Conservation (phyloP, 2,113 vertebrate species). For the Heloderma charlesbogerti region DNA sequence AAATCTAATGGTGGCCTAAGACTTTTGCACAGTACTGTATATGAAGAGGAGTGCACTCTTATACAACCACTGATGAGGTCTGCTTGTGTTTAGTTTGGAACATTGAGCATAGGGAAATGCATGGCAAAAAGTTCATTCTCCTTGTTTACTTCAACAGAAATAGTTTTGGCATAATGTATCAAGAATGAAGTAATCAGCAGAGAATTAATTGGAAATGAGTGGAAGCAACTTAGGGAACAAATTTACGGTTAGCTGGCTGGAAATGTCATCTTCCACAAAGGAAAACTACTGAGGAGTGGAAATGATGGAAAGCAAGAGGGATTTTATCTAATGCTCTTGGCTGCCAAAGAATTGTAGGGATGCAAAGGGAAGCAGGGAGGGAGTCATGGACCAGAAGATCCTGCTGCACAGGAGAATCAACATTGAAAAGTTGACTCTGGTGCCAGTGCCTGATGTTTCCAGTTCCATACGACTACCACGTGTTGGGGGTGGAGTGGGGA, state of each 20-base stretch:
- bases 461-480: constrained; percentile 61
- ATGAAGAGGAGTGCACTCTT: background rate
- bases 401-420: constrained; percentile 20
- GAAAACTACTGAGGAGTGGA: constrained; percentile 53
- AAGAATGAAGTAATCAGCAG: constrained; percentile 70
- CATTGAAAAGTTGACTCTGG: constrained; percentile 21
- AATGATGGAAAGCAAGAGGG: constrained; percentile 52
- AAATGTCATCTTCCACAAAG: constrained; percentile 57
- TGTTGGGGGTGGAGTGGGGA: constrained; percentile 28
- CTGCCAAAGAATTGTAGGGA: constrained; percentile 39
- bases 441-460: background rate
- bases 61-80: constrained; percentile 32
- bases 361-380: background rate
- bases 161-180: constrained; percentile 62
- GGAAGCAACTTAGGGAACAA: constrained; percentile 53
- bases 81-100: constrained; percentile 54
- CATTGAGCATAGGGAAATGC: constrained; percentile 30
- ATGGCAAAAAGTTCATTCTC: constrained; percentile 55
- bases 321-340: constrained; percentile 16
- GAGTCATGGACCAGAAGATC: constrained; percentile 19
- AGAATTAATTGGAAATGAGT: constrained; percentile 70
- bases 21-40: too few relatives aligned
- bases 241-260: constrained; percentile 57
- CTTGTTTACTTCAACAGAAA: constrained; percentile 73
- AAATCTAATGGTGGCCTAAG: too few relatives aligned